A percentile compares a stretch with the other conserved stretches of the same genome.
phyloP scores from a whole-genome alignment of 1,140 invertebrate genomes.

The Calephelis virginiensis region DNA sequence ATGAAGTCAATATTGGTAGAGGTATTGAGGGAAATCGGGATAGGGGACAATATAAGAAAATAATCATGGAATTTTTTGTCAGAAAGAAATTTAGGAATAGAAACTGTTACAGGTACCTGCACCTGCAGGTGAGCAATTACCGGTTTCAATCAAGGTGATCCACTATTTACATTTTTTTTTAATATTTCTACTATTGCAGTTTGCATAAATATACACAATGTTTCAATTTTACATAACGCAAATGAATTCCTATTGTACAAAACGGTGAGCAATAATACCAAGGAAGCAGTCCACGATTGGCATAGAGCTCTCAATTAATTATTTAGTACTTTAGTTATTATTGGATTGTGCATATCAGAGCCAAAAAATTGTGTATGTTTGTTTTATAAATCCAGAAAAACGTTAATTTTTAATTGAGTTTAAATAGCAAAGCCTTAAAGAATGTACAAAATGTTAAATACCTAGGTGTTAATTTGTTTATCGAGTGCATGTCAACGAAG shows the following conservation, averaged over 20 bases:
- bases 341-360: background rate
- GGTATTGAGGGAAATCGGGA: background rate
- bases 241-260: slow-evolving; percentile 5
- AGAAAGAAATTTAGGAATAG: background rate
- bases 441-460: background rate
- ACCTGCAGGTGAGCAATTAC: background rate
- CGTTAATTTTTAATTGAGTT: background rate
- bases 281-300: background rate
- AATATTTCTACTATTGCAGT: background rate
- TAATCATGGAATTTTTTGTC: background rate
- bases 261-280: background rate
- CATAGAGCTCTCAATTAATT: background rate
- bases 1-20: background rate
- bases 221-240: slow-evolving; percentile 12
- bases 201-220: background rate
- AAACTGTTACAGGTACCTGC: background rate
- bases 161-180: background rate
- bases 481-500: no score
- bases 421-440: background rate
- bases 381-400: background rate
- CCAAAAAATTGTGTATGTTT: background rate
- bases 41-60: background rate
- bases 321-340: background rate
- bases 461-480: no score
- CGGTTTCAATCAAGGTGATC: slow-evolving; percentile 1